Evolutionary conservation across 2,888 invertebrate species (phyloP), one percentile per base, ranked within the genome.

Genomic region (Ectemnius lituratus): DNA sequence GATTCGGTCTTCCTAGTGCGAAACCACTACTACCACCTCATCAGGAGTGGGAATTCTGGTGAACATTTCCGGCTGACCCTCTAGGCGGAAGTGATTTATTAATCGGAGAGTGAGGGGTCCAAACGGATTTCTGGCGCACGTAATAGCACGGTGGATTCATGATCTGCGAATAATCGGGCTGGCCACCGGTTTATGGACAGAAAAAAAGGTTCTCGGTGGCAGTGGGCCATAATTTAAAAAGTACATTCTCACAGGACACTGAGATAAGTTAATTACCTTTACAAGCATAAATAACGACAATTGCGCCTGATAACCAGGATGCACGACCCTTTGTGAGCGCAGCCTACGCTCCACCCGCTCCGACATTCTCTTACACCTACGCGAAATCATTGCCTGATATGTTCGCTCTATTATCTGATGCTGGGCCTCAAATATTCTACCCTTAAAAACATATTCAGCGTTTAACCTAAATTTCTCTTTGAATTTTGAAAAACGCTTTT

Each of bases 181-280:
- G 73, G 75, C 70, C 76, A 64, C 73, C 62, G 66, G 56, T 77
- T 76, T 71, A 75, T 65, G 68, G 64, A 67, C 68, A 70, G 72
- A 16, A 37, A 79, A 81, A 77, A 82, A 72, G 65, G 66, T 68
- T 69, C 56, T 63, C 66, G 62, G 69, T 75, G 60, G 72, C 66
- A 65, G 56, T 27, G 57, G 58, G 28, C 45, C 75, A 71, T 82
- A 83, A 82, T 68, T 83, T 71, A 73, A 61, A 63, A 70, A 73
- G 74, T 79, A 77, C 79, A 72, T 77, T 68, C 75, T 58, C 73
- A 61, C 73, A 61, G 72, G 67, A 70, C 75, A 70, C 73, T 74
- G 71, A 83, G 83, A 83, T 83, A 83, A 83, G 77, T 83, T 83
- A 83, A 83, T 83, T 83, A 83, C 83, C 76, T 73, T 78, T 59